Evolutionary conservation across 2,888 invertebrate species (phyloP), one percentile per base, ranked within the genome.

Genomic region (Eupithecia dodoneata): DNA sequence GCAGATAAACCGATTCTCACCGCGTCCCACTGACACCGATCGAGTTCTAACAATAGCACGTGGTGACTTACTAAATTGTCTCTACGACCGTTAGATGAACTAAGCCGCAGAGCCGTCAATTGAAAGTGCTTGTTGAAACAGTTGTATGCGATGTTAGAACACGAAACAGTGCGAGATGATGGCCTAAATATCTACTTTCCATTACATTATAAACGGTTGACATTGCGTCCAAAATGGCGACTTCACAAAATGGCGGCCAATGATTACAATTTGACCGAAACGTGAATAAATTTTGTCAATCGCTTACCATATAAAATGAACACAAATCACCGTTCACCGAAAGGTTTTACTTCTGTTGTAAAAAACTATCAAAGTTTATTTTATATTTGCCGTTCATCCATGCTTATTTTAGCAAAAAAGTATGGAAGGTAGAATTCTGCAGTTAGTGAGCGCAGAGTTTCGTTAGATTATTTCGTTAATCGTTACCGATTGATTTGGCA

Each of bases 21-120:
- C 81, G 83, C 84, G 84, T 84, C 87, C 87, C 84, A 85, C 82
- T 86, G 84, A 85, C 88, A 87, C 85, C 83, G 83, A 79, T 79
- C 84, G 81, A 81, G 85, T 85, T 85, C 85, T 83, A 86, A 85
- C 81, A 79, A 83, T 80, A 81, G 74, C 81, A 82, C 80, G 84
- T 82, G 77, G 44, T 70, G 63, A 71, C 49, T 79, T 82, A 83
- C 78, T 81, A 71, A 82, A 80, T 82, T 81, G 73, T 81, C 73
- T 44, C 78, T 79, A 80, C 79, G 79, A 75, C 78, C 75, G 79
- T 81, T 80, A 79, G 44, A 76, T 69, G 79, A 80, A 63, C 63
- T 4, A 80, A 83, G 84, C 73, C 82, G 71, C 41, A 65, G 71
- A 55, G 71, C 13, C 69, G 59, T 74, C 59, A 76, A 72, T 71